phyloP scores from a whole-genome alignment of 2,113 vertebrate genomes.

The Petrocephalus microphthalmus region DNA sequence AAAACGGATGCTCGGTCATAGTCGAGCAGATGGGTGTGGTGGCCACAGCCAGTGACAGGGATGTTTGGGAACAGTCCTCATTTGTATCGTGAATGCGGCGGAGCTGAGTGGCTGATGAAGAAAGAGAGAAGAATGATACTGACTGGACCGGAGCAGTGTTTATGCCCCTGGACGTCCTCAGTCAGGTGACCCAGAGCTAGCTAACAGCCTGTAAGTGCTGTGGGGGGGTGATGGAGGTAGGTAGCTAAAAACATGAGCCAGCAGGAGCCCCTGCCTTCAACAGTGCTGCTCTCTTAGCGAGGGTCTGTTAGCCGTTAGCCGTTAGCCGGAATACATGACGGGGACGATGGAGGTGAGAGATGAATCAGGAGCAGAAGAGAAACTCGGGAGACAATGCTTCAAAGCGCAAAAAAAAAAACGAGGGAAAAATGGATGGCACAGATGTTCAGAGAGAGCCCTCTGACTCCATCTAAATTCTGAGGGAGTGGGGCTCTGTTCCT shows the following conservation, averaged over 20 bases:
- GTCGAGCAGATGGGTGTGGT: background rate
- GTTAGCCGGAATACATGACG: background rate
- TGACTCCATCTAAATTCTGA: slow-evolving; percentile 19
- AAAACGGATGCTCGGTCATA: background rate
- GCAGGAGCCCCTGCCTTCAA: background rate
- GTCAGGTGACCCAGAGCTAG: background rate
- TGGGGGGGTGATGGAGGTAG: background rate
- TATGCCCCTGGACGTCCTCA: background rate
- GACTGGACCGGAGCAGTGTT: background rate
- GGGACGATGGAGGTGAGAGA: background rate
- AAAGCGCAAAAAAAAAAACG: background rate
- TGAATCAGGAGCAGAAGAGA: background rate
- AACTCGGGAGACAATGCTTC: background rate
- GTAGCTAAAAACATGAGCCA: background rate
- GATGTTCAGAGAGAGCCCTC: background rate
- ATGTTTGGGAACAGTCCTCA: background rate
- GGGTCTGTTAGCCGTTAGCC: background rate
- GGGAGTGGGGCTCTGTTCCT: slow-evolving; percentile 6
- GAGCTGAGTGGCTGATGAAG: background rate
- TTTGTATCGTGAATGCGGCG: background rate
- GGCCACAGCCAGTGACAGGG: background rate
- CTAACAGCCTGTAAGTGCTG: background rate
- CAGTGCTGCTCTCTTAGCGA: background rate
- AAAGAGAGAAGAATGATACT: background rate
- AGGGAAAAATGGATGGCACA: background rate